A percentile compares a stretch with the other conserved stretches of the same genome.
Conservation (phyloP, 2,113 vertebrate species). For the Ceuthmochares aereus region DNA sequence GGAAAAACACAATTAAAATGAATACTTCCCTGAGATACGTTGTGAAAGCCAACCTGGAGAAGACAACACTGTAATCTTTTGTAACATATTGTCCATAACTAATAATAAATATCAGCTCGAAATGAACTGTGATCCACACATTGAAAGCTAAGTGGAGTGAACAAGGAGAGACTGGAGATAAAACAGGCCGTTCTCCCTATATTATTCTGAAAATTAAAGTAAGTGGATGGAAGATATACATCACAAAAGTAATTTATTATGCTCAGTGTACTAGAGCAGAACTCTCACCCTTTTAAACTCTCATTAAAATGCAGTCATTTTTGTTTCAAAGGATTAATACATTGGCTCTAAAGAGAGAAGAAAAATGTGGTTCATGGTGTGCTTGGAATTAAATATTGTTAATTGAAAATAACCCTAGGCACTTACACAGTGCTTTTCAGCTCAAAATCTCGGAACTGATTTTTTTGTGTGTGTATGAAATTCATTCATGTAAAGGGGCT, state of each 20-base stretch:
- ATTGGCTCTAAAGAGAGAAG: slow-evolving; percentile 55
- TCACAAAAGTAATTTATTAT: slow-evolving; percentile 56
- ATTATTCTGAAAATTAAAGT: slow-evolving; percentile 60
- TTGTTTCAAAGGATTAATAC: slow-evolving; percentile 72
- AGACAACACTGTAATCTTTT: not conserved
- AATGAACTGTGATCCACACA: slow-evolving; percentile 25
- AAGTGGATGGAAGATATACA: slow-evolving; percentile 39
- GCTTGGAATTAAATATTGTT: slow-evolving; percentile 35
- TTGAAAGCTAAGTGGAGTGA: slow-evolving; percentile 39
- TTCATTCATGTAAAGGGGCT: not conserved
- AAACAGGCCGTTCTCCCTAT: slow-evolving; percentile 24
- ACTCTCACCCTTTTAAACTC: slow-evolving; percentile 56
- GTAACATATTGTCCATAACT: not conserved
- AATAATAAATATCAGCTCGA: slow-evolving; percentile 9
- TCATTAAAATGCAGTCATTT: slow-evolving; percentile 70
- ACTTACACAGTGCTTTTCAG: slow-evolving; percentile 22
- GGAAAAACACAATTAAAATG: not conserved
- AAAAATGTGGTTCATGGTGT: slow-evolving; percentile 48
- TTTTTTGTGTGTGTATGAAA: not conserved
- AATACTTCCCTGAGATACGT: not conserved
- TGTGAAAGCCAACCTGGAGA: not conserved
- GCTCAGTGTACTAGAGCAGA: slow-evolving; percentile 35
- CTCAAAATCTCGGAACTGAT: not conserved
- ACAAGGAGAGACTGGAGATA: slow-evolving; percentile 1
- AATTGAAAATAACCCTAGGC: slow-evolving; percentile 49